A percentile compares a stretch with the other conserved stretches of the same genome.
These are phyloP conservation scores for Petrocephalus zakoni DNA, from an alignment of 2,113 vertebrate species.

Conservation along the genomic window DNA sequence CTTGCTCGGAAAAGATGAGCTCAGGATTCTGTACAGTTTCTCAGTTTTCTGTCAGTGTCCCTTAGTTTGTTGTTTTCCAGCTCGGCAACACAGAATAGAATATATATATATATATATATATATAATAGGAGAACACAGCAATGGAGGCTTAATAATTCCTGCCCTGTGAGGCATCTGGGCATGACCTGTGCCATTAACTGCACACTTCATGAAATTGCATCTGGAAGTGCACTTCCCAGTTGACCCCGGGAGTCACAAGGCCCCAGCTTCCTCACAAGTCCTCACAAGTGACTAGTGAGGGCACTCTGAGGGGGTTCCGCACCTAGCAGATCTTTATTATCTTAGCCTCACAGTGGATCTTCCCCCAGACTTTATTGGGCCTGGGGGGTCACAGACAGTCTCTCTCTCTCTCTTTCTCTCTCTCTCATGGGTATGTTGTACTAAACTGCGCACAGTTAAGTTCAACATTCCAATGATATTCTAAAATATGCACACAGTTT, in stretches of 20 bases:
- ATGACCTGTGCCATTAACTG: not conserved
- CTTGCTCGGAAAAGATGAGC: not conserved
- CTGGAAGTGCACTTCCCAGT: not conserved
- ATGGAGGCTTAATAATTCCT: not conserved
- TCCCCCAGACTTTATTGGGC: no score
- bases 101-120: no score
- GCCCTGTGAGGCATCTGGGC: not conserved
- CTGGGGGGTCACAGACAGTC: no score
- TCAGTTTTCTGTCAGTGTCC: not conserved
- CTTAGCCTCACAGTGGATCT: not conserved
- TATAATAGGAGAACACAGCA: no score
- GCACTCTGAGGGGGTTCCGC: not conserved
- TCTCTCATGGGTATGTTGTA: no score
- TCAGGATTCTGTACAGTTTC: not conserved
- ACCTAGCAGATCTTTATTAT: not conserved
- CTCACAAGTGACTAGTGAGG: not conserved
- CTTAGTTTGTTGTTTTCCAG: not conserved
- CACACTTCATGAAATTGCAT: not conserved
- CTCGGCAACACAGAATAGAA: not conserved
- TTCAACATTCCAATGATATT: no score
- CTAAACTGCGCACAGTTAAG: no score
- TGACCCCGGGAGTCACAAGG: no score
- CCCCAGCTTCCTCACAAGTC: not conserved
- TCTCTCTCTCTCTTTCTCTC: no score
- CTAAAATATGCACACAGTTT: no score